phyloP scores from a whole-genome alignment of 1,140 invertebrate genomes.

The Saccostrea cuccullata region DNA sequence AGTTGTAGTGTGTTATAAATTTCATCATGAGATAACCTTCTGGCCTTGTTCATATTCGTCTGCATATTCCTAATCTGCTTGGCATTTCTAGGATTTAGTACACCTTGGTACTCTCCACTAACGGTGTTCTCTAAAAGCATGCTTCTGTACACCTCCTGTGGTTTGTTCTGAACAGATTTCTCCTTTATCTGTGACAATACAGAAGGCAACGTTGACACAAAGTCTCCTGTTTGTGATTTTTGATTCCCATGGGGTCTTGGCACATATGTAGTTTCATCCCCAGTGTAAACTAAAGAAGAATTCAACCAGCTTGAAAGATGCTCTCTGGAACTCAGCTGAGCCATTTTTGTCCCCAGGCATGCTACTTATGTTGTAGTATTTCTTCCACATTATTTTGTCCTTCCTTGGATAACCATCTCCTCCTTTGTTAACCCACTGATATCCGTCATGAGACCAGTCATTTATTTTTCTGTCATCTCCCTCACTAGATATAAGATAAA shows the following conservation, averaged over 20 bases:
- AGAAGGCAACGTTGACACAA: constrained; percentile 36
- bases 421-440: constrained; percentile 37
- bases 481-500: neutral
- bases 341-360: neutral
- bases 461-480: neutral
- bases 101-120: neutral
- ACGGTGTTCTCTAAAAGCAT: neutral
- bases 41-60: neutral
- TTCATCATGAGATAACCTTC: constrained; percentile 37
- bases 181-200: neutral
- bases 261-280: constrained; percentile 34
- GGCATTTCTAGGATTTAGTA: constrained; percentile 31
- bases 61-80: constrained; percentile 11
- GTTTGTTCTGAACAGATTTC: neutral
- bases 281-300: constrained; percentile 23
- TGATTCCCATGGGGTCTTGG: constrained; percentile 32
- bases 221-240: constrained; percentile 28
- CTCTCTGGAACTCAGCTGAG: neutral
- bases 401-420: constrained; percentile 42
- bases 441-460: constrained; percentile 35
- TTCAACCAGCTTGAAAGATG: neutral
- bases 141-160: neutral
- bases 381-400: neutral
- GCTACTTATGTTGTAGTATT: neutral
- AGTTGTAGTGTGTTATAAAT: constrained; percentile 48